A percentile compares a stretch with the other conserved stretches of the same genome.
Conservation (phyloP, 2,113 vertebrate species). For the Anarrhichthys ocellatus region DNA sequence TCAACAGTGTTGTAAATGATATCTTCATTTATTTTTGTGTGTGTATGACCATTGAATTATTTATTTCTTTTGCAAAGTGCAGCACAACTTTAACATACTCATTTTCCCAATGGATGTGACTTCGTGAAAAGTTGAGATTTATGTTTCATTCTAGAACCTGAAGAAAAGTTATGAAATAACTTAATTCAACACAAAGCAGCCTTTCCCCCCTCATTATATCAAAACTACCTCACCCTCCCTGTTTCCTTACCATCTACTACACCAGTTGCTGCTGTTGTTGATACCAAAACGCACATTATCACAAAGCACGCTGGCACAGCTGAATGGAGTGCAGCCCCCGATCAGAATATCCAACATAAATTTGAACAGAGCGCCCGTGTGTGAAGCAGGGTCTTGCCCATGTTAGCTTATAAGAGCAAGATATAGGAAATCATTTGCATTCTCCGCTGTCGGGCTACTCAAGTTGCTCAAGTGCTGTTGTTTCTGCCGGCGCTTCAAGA, state of each 20-base stretch:
- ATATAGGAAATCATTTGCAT: constrained; percentile 33
- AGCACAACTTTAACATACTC: not conserved
- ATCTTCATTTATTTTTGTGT: not conserved
- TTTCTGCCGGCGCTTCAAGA: not conserved
- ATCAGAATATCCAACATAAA: constrained; percentile 4
- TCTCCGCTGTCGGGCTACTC: not conserved
- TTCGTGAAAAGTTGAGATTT: not conserved
- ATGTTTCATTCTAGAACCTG: too few relatives aligned
- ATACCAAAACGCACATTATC: not conserved
- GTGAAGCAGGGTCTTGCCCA: constrained; percentile 25
- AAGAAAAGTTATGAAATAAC: not conserved
- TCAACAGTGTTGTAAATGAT: not conserved
- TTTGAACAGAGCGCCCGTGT: not conserved
- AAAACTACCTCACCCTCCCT: too few relatives aligned
- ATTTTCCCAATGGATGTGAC: too few relatives aligned
- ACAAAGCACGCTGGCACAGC: not conserved
- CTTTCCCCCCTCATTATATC: not conserved
- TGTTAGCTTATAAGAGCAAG: constrained; percentile 38
- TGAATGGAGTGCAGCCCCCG: too few relatives aligned
- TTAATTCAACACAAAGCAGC: not conserved
- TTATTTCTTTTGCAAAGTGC: not conserved
- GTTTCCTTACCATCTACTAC: not conserved
- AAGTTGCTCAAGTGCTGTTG: not conserved
- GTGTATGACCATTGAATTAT: not conserved
- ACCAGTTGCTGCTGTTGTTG: not conserved